Percentiles rank a stretch among this genome's conserved stretches.
Conservation (phyloP, 2,113 vertebrate genomes). For the Crotalus helleri region DNA sequence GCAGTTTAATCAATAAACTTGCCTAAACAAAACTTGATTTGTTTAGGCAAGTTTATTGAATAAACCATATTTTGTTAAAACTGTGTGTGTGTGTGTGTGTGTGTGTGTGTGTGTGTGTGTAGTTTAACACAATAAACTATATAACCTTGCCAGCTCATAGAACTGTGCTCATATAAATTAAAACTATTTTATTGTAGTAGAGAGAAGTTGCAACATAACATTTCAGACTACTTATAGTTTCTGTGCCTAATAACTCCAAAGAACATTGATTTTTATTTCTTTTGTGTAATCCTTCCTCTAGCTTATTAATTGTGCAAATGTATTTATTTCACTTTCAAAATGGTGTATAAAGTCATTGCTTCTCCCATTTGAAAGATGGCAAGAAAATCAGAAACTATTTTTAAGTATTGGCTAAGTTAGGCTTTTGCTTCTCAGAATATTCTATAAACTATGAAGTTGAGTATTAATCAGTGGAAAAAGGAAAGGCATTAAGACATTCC, state of each 20-base stretch:
- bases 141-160: background rate
- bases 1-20: background rate
- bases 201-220: background rate
- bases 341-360: background rate
- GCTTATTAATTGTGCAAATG: background rate
- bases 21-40: background rate
- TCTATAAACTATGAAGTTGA: background rate
- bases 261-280: background rate
- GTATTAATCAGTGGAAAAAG: background rate
- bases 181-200: background rate
- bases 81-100: background rate
- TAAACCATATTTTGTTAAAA: background rate
- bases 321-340: background rate
- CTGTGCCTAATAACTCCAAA: background rate
- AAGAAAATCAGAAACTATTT: background rate
- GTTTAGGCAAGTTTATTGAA: background rate
- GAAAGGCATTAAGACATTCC: background rate
- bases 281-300: background rate
- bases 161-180: background rate
- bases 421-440: background rate
- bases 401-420: background rate
- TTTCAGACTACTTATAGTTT: background rate
- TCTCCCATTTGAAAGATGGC: background rate
- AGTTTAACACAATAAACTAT: background rate
- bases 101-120: background rate